Conservation (phyloP, 2,888 invertebrate genomes). For the Caenorhabditis becei region DNA sequence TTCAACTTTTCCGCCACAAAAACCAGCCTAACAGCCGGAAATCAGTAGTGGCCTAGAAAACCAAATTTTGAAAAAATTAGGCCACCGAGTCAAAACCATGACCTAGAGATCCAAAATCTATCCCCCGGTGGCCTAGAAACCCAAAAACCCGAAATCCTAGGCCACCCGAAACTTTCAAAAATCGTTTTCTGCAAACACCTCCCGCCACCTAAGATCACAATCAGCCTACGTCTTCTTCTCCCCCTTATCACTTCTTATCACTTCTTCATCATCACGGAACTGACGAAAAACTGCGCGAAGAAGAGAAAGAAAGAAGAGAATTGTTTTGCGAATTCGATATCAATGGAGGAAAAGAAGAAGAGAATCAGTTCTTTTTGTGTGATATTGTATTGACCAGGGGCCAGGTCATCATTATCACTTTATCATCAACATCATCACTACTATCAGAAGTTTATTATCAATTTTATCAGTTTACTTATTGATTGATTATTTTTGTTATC, state of each 20-base stretch:
- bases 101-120: too few species aligned
- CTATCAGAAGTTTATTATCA: conserved; percentile 25
- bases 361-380: conserved; percentile 50
- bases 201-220: not conserved
- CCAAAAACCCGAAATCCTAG: not conserved
- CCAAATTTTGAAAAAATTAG: not conserved
- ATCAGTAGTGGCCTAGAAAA: too few species aligned
- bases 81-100: too few species aligned
- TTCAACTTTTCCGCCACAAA: too few species aligned
- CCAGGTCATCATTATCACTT: conserved; percentile 32
- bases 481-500: not conserved
- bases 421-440: conserved; percentile 19
- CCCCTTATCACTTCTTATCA: not conserved
- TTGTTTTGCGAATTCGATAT: conserved; percentile 26
- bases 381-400: conserved; percentile 3
- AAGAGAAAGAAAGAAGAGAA: conserved; percentile 15
- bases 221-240: not conserved
- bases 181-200: not conserved
- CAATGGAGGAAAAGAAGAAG: not conserved
- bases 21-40: too few species aligned
- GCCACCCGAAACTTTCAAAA: not conserved
- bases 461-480: conserved; percentile 11
- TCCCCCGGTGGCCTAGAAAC: not conserved
- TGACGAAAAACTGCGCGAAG: conserved; percentile 8
- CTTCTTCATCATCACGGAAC: not conserved